phyloP scores from a whole-genome alignment of 2,113 vertebrate genomes.

The Petrocephalus microphthalmus region DNA sequence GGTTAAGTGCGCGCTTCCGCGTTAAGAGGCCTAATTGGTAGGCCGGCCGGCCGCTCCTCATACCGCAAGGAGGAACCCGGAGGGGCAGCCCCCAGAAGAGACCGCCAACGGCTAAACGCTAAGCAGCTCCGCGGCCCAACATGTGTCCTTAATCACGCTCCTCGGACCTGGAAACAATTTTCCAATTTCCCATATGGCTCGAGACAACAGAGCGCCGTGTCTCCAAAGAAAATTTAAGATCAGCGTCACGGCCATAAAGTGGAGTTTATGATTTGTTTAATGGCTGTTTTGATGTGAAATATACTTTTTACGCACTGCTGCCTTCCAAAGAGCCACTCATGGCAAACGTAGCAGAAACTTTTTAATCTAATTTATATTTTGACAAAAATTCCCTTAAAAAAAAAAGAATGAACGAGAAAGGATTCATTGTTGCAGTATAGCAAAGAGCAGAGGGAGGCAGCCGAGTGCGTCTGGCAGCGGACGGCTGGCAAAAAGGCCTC shows the following conservation, averaged over 20 bases:
- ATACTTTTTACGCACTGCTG: constrained; percentile 63
- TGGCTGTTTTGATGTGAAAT: constrained; percentile 67
- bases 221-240: constrained; percentile 64
- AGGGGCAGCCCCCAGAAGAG: constrained; percentile 48
- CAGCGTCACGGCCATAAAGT: constrained; percentile 55
- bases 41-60: constrained; percentile 59
- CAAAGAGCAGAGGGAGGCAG: neutral
- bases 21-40: constrained; percentile 67
- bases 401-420: neutral
- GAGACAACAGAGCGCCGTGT: constrained; percentile 64
- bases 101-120: constrained; percentile 53
- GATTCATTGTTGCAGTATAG: neutral
- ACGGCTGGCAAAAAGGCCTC: too few relatives aligned
- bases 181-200: constrained; percentile 78
- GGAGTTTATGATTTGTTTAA: constrained; percentile 69
- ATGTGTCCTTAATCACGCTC: constrained; percentile 82
- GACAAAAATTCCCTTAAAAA: constrained; percentile 34
- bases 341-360: constrained; percentile 57
- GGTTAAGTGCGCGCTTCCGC: constrained; percentile 74
- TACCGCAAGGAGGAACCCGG: constrained; percentile 51
- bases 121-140: constrained; percentile 62
- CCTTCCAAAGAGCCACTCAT: constrained; percentile 64
- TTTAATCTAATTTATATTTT: constrained; percentile 61
- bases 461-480: neutral
- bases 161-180: constrained; percentile 78